phyloP scores from a whole-genome alignment of 2,888 invertebrate species.

The Ferrisia virgata region DNA sequence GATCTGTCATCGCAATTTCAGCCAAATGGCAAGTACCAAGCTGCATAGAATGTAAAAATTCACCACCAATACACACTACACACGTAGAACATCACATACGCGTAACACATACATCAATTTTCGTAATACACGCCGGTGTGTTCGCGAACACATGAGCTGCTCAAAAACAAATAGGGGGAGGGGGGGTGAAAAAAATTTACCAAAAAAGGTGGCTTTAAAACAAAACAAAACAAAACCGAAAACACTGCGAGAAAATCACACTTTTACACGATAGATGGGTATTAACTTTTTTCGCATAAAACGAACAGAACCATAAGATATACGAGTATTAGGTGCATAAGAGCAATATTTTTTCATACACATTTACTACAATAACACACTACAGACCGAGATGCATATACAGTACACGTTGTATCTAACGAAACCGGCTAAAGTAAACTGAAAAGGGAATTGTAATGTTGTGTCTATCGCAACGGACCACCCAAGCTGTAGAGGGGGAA shows the following conservation, averaged over 20 bases:
- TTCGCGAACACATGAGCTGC: no score
- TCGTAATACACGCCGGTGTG: no score
- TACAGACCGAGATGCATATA: not conserved
- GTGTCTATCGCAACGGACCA: constrained; percentile 45
- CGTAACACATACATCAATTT: no score
- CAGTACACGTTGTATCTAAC: not conserved
- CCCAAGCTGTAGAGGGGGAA: constrained; percentile 47
- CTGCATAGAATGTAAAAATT: no score
- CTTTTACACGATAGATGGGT: not conserved
- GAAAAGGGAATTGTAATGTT: constrained; percentile 45
- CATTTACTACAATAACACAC: not conserved
- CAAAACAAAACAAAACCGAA: no score
- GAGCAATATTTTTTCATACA: no score
- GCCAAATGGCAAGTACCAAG: not conserved
- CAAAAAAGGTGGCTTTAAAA: no score
- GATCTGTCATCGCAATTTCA: not conserved
- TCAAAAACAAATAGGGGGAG: no score
- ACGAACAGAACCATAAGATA: not conserved
- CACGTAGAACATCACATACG: not conserved
- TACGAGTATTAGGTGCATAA: not conserved
- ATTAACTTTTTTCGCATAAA: not conserved
- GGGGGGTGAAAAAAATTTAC: no score
- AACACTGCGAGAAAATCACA: no score
- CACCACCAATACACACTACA: not conserved
- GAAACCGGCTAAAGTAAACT: constrained; percentile 44